A percentile compares a stretch with the other conserved stretches of the same genome.
Evolutionary conservation across 2,797 vertebrate genomes (phyloP).

Genomic region (Gobio occitaniae): DNA sequence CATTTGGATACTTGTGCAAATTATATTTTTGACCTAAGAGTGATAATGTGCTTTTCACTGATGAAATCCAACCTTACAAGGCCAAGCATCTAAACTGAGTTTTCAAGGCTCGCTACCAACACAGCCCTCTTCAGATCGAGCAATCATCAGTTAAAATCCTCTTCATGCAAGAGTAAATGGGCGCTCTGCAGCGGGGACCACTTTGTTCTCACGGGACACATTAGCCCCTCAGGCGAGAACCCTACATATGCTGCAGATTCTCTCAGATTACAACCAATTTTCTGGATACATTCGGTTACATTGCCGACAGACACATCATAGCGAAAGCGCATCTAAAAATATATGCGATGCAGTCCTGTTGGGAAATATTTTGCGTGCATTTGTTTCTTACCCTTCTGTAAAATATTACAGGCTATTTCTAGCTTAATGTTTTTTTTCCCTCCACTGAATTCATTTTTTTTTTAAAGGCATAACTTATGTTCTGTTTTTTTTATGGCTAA

Average conservation of each 20-base stretch:
- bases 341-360: neutral
- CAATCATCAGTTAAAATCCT: slow-evolving; percentile 55
- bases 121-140: slow-evolving; percentile 44
- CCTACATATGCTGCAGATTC: slow-evolving; percentile 24
- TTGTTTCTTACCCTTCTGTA: slow-evolving; percentile 10
- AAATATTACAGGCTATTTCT: slow-evolving; percentile 3
- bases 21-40: slow-evolving; percentile 21
- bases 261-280: slow-evolving; percentile 29
- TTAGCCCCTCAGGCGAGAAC: slow-evolving; percentile 38
- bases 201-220: slow-evolving; percentile 34
- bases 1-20: neutral
- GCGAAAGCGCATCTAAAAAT: slow-evolving; percentile 35
- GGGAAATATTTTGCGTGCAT: slow-evolving; percentile 9
- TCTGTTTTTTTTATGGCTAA: neutral
- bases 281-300: slow-evolving; percentile 8
- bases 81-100: slow-evolving; percentile 21
- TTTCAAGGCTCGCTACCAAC: slow-evolving; percentile 40
- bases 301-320: slow-evolving; percentile 8
- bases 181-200: slow-evolving; percentile 16
- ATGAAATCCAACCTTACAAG: slow-evolving; percentile 5
- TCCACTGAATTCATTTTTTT: neutral
- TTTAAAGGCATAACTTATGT: slow-evolving; percentile 8
- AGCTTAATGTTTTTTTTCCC: neutral
- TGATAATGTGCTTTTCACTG: slow-evolving; percentile 17
- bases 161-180: slow-evolving; percentile 42